These are phyloP conservation scores for Laticauda colubrina DNA, from an alignment of 2,113 vertebrate species.

Conservation along the genomic window DNA sequence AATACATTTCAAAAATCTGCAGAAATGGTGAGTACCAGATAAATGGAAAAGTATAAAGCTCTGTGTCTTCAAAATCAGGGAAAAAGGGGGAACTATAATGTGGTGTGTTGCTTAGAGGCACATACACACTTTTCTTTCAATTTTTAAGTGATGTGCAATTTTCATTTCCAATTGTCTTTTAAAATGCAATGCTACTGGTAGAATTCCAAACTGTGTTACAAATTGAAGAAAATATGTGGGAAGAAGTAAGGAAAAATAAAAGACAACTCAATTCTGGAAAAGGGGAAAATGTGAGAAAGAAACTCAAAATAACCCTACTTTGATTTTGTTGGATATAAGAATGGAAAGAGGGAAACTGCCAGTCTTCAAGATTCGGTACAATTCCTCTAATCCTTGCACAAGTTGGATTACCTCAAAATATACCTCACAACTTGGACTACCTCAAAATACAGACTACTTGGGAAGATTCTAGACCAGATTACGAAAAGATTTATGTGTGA, in stretches of 20 bases:
- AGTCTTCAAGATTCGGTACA: not conserved
- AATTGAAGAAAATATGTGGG: not conserved
- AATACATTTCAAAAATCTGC: not conserved
- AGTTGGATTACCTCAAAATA: not conserved
- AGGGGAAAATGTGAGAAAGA: not conserved
- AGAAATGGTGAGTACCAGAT: not conserved
- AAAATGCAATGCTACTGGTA: not conserved
- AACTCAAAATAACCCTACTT: not conserved
- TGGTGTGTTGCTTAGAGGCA: not conserved
- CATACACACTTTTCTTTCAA: not conserved
- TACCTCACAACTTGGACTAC: not conserved
- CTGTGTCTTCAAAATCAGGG: not conserved
- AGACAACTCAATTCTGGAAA: not conserved
- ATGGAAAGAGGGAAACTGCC: not conserved
- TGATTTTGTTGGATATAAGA: not conserved
- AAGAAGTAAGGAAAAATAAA: not conserved
- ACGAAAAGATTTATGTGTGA: not conserved
- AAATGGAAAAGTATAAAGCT: not conserved
- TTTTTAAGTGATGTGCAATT: not conserved
- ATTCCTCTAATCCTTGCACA: not conserved
- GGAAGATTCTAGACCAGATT: not conserved
- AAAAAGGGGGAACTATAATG: not conserved
- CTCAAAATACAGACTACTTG: not conserved
- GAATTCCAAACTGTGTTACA: not conserved
- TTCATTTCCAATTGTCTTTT: not conserved